Base-by-base conservation (phyloP, 1,140 invertebrate species). In the Temnothorax curvispinosus region DNA sequence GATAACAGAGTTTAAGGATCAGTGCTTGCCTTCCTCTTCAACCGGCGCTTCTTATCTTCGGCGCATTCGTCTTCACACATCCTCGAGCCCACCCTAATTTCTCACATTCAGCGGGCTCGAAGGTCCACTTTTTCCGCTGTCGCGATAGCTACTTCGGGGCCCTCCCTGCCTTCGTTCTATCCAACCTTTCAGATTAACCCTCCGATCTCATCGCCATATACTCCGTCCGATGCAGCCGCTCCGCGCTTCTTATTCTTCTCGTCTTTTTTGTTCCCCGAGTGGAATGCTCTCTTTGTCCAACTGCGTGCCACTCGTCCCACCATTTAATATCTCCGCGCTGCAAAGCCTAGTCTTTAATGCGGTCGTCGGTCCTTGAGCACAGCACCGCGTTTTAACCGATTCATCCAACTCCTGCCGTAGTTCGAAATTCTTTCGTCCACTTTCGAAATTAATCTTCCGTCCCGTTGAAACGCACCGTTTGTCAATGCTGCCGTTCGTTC, bases 161-260 rank as follows among this genome's bases (percentile, higher is more conserved):
- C 35, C 44, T 52, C 32, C 15, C 56, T 72, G 21, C 38, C 47
- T 72, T 60, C 50, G 64, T 65, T 52, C 58, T 56, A 56, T 41
- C 58, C 72, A 13, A 77, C 44, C 71, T 85, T 85, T 41, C 35
- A 56, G 74, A 85, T 85, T 85, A 85, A 85, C 74, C 82, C 54
- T 54, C 35, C 74, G 21, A 47, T 65, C 58, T 85, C 74, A 78
- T 85, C 15, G 76, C 64, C 58, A 56, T 78, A 65, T 62, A 86
- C 64, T 69, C 62, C 32, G 75, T 78, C 85, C 75, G 76, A 50
- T 18, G 60, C 85, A 80, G 52, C 58, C 52, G 74, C 62, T 77
- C 60, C 64, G 27, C 64, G 64, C 1, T 27, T 77, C 64, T 86
- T 86, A 71, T 85, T 77, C 81, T 50, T 64, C n/a, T 85, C 27